A percentile compares a stretch with the other conserved stretches of the same genome.
These are phyloP conservation scores for Melolontha melolontha DNA, from an alignment of 2,888 invertebrate species.

Conservation along the genomic window DNA sequence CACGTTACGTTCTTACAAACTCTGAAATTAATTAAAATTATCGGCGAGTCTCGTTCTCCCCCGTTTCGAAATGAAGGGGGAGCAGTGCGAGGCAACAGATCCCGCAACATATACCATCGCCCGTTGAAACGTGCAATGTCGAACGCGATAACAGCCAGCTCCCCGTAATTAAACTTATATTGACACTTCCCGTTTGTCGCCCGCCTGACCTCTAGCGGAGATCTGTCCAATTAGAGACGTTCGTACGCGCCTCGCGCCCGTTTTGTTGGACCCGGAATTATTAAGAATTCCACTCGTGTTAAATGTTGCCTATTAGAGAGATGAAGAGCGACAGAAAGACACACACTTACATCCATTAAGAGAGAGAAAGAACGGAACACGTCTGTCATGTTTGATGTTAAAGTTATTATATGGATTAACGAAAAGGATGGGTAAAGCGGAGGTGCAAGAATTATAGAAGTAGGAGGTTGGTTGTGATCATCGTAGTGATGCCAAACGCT, in stretches of 20 bases:
- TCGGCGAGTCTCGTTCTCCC: constrained; percentile 23
- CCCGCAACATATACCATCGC: not conserved
- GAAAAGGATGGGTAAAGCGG: constrained; percentile 2
- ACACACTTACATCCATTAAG: no score
- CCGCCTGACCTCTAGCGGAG: constrained; percentile 51
- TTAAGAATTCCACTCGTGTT: constrained; percentile 44
- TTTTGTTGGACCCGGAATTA: constrained; percentile 44
- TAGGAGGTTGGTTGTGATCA: not conserved
- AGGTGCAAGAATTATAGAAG: not conserved
- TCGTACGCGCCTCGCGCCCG: constrained; percentile 14
- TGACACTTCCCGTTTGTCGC: constrained; percentile 57
- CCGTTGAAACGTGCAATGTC: constrained; percentile 43
- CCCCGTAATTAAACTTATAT: constrained; percentile 59
- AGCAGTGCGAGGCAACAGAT: not conserved
- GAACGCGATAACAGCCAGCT: constrained; percentile 45
- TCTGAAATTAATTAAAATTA: constrained; percentile 47
- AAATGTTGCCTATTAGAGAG: constrained; percentile 36
- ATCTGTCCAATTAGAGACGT: constrained; percentile 50
- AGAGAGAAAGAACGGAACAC: no score
- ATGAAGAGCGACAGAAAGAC: no score
- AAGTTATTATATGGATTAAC: constrained; percentile 37
- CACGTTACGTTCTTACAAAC: constrained; percentile 38
- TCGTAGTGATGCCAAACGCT: constrained; percentile 6
- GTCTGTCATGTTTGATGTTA: constrained; percentile 25
- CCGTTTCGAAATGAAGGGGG: not conserved